These are phyloP conservation scores for Rynchops niger DNA, from an alignment of 2,113 vertebrate genomes.

Conservation along the genomic window DNA sequence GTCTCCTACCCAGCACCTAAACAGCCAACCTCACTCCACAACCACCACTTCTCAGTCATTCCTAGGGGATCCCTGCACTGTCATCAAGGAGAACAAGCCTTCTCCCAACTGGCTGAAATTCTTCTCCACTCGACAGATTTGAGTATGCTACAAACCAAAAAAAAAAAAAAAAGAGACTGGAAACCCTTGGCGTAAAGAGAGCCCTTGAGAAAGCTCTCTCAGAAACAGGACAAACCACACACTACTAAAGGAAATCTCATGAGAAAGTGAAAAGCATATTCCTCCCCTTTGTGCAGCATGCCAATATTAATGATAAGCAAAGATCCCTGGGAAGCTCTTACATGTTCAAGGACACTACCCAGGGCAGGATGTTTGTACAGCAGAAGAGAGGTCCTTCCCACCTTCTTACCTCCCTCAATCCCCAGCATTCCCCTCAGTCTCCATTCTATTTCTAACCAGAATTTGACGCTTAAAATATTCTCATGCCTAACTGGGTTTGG, in stretches of 20 bases:
- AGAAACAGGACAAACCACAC: background rate
- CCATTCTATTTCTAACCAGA: background rate
- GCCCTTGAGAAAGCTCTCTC: background rate
- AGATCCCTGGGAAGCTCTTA: background rate
- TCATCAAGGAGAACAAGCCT: background rate
- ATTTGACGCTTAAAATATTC: background rate
- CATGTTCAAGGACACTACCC: background rate
- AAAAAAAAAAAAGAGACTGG: background rate
- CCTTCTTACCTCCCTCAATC: background rate
- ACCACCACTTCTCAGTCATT: background rate
- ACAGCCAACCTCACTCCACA: background rate
- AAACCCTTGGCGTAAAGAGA: background rate
- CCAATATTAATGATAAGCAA: background rate
- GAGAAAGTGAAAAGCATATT: slow-evolving; percentile 9
- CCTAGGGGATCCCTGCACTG: background rate
- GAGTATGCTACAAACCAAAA: background rate
- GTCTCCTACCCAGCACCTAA: background rate
- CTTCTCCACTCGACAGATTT: background rate
- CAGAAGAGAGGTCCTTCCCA: background rate
- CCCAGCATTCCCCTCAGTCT: background rate
- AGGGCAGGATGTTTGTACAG: background rate
- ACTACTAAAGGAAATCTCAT: background rate
- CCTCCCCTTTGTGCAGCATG: background rate
- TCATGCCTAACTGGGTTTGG: background rate
- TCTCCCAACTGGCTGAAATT: background rate